Conservation (phyloP, 23 tunicate genomes). For the Styela clava region DNA sequence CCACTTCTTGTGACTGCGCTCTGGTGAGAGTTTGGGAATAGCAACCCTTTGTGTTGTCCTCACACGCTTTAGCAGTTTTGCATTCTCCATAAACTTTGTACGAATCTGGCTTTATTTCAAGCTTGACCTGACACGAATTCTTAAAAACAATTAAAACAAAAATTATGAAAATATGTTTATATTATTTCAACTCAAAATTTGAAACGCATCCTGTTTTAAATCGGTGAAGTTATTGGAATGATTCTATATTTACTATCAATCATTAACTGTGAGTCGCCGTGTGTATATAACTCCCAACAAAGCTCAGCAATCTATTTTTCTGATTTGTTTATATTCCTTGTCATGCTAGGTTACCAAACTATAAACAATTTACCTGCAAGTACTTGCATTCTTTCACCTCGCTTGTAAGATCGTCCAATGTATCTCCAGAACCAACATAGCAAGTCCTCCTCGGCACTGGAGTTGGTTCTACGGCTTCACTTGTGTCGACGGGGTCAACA, state of each 20-base stretch:
- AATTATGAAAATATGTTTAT: not conserved
- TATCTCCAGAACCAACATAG: conserved; percentile 16
- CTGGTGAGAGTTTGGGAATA: not conserved
- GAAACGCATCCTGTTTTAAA: no score
- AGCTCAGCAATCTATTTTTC: no score
- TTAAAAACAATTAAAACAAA: no score
- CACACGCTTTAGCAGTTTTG: conserved; percentile 9
- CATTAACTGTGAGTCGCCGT: no score
- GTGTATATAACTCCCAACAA: no score
- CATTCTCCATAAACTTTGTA: conserved; percentile 14
- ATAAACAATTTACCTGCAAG: conserved; percentile 11
- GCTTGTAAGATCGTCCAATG: not conserved
- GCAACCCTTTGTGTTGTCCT: not conserved
- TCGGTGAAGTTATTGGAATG: no score
- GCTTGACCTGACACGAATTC: conserved; percentile 15
- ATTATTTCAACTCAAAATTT: no score
- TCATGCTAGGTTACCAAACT: no score
- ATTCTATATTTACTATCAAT: no score
- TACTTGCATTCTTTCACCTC: conserved; percentile 20
- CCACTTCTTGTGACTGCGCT: not conserved
- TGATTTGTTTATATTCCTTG: no score
- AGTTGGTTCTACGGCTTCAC: not conserved
- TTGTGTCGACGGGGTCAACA: not conserved
- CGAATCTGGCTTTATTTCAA: not conserved
- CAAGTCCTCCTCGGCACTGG: not conserved